These are phyloP conservation scores for Lacerta viridis DNA, from an alignment of 2,797 vertebrate genomes.

Conservation along the genomic window DNA sequence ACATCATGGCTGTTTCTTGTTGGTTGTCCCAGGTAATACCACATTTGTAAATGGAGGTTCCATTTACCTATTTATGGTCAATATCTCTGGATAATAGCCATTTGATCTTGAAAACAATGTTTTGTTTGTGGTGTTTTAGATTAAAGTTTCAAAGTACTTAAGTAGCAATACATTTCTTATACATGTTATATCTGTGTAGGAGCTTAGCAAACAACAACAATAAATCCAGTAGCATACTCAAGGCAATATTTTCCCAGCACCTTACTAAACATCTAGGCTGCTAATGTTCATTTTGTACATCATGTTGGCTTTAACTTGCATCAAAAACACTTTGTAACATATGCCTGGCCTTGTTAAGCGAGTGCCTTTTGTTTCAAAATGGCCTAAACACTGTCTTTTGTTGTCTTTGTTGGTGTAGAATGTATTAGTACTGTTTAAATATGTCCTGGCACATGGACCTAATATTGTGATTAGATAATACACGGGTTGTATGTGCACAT, in stretches of 20 bases:
- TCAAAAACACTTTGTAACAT: constrained; percentile 54
- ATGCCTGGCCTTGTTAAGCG: constrained; percentile 56
- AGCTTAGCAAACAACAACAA: constrained; percentile 34
- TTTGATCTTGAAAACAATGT: background rate
- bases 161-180: background rate
- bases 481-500: constrained; percentile 75
- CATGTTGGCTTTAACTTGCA: constrained; percentile 48
- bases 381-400: constrained; percentile 56
- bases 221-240: constrained; percentile 34
- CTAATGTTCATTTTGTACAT: constrained; percentile 38
- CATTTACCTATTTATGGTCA: background rate
- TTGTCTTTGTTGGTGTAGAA: constrained; percentile 64
- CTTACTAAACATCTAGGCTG: constrained; percentile 26
- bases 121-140: background rate
- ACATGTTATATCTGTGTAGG: constrained; percentile 42
- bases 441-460: constrained; percentile 77
- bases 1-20: background rate
- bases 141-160: constrained; percentile 16
- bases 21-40: background rate
- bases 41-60: background rate
- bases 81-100: background rate
- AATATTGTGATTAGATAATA: constrained; percentile 70
- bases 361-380: constrained; percentile 78
- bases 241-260: constrained; percentile 60
- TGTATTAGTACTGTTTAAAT: constrained; percentile 59